Evolutionary conservation across 2,797 vertebrate genomes (phyloP).

Genomic region (Cuniculus paca): DNA sequence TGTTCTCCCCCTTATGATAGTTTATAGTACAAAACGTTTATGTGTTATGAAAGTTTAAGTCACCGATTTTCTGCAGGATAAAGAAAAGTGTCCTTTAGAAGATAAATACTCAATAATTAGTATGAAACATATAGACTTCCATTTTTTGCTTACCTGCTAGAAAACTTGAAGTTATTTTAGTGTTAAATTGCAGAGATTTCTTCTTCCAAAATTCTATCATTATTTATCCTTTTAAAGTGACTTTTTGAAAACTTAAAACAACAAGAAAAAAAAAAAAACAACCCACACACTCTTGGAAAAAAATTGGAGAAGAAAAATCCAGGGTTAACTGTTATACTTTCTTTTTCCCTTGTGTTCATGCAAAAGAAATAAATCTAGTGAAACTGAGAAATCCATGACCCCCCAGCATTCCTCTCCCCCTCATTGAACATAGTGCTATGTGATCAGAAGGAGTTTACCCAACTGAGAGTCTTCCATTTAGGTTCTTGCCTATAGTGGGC

Average conservation of each 20-base stretch:
- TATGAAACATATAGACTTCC: not conserved
- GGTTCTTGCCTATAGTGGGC: not conserved
- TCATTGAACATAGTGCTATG: not conserved
- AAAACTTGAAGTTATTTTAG: slow-evolving; percentile 20
- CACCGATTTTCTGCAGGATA: slow-evolving; percentile 16
- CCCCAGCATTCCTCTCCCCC: not conserved
- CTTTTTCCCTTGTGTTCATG: not conserved
- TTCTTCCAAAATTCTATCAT: not conserved
- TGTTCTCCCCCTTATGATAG: not conserved
- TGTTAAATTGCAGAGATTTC: not conserved
- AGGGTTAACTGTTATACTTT: not conserved
- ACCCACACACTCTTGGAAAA: not conserved
- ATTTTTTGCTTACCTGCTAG: slow-evolving; percentile 27
- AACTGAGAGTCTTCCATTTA: not conserved
- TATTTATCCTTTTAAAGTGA: slow-evolving; percentile 33
- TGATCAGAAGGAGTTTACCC: not conserved
- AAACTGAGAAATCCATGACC: not conserved
- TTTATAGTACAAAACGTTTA: slow-evolving; percentile 3
- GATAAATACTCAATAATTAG: slow-evolving; percentile 41
- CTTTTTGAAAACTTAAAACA: slow-evolving; percentile 23
- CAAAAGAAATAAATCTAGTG: slow-evolving; percentile 17
- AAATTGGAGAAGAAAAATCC: slow-evolving; percentile 47
- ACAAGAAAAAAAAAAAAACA: not conserved
- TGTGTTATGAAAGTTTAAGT: slow-evolving; percentile 16
- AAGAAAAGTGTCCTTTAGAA: slow-evolving; percentile 37